Conservation (phyloP, 2,113 vertebrate species). For the Parotia lawesii region DNA sequence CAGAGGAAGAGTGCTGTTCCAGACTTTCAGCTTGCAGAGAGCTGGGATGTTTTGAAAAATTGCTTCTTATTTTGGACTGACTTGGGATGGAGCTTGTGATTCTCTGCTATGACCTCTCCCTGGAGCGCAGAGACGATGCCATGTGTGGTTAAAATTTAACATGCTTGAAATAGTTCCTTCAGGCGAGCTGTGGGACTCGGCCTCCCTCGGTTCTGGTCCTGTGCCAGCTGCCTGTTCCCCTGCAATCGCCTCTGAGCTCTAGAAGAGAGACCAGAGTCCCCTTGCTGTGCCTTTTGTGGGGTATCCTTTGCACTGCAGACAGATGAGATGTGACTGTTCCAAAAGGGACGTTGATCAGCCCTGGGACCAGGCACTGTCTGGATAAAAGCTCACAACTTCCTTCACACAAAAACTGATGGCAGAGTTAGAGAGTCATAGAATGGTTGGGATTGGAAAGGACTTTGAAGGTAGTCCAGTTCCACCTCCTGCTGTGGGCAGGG, state of each 20-base stretch:
- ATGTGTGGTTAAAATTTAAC: slow-evolving; percentile 38
- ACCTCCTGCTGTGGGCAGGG: neutral
- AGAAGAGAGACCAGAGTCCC: neutral
- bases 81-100: slow-evolving; percentile 7
- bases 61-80: slow-evolving; percentile 35
- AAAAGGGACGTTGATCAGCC: rapidly evolving
- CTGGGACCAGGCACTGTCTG: rapidly evolving
- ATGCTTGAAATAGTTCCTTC: slow-evolving; percentile 36
- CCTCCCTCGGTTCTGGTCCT: neutral
- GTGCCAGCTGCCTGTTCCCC: slow-evolving; percentile 12
- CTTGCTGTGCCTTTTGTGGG: neutral
- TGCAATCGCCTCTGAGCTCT: neutral
- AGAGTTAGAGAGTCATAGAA: neutral
- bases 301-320: neutral
- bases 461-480: neutral
- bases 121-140: neutral
- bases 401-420: neutral
- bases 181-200: neutral
- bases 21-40: neutral
- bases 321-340: neutral
- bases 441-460: neutral
- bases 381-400: neutral
- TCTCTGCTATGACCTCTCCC: slow-evolving; percentile 24
- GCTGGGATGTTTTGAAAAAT: slow-evolving; percentile 22
- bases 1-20: neutral